Base-by-base conservation (phyloP, 2,113 vertebrate genomes). In the Naja naja region DNA sequence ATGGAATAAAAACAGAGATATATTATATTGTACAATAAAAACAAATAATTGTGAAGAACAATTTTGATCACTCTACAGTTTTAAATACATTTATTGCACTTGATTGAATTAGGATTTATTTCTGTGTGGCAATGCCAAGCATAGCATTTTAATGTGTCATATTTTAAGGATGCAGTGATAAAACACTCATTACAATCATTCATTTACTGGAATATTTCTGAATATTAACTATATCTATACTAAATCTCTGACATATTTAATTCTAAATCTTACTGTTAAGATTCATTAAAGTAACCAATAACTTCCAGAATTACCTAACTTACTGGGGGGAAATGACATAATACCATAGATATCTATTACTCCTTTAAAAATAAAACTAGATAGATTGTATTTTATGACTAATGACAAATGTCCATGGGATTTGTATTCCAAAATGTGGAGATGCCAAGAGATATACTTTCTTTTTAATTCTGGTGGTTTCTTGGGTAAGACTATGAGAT, bases 31-130 rank as follows among this genome's bases (percentile, higher is more conserved):
- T 93, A 87, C 20, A 11, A 92, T n/a, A 94, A 90, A 45, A 27
- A 93, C 94, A 96, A 92, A 92, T 89, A 90, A 25, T 54, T 23
- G 92, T 90, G 94, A 93, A 93, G 69, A 90, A 69, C 93, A 96
- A 95, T 88, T 95, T 95, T 94, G 93, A 96, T 95, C 86, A 94
- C 55, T 54, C 96, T 94, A 93, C 89, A 92, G 93, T 93, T 56
- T 95, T 88, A 34, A 74, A 94, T 95, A 90, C 94, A 89, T 94
- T 94, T 74, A 9, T 16, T 85, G 27, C 47, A 10, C 27, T 60
- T 86, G n/a, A 34, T 52, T 60, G 64, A 55, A 3, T 11, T 49
- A 18, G 43, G 8, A 56, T 20, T 58, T 85, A 49, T 89, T 27
- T 39, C 53, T 93, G 27, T 8, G 6, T n/a, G 47, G 43, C 16